Base-by-base conservation (phyloP, 2,888 invertebrate species). In the Seira musarum region DNA sequence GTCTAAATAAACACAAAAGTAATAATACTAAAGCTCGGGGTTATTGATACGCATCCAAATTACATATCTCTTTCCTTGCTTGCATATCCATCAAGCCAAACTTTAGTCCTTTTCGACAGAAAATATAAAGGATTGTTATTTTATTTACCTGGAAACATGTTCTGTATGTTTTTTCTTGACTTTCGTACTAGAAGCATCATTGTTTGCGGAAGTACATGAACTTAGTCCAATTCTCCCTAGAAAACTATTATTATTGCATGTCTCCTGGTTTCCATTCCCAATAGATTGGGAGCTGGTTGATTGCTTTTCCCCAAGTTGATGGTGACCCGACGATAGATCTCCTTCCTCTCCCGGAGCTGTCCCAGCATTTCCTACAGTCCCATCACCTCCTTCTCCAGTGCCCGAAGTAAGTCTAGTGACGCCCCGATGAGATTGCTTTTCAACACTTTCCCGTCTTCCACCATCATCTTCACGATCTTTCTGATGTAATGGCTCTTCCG, bases 401-500 rank as follows among this genome's bases (percentile, higher is more conserved):
- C 74, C 35, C 2, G 78, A 74, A n/a, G 76, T 21, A 1, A 76
- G 69, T 22, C 69, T 68, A 10, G 65, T 30, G 2, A 69, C 40
- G n/a, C 73, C 13, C 19, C 65, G 57, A 22, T 75, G 66, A 10
- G 71, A 71, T 53, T 70, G 71, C 35, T 63, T 75, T 8, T 71
- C 70, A 1, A 15, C 66, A 24, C 57, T 69, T 25, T 78, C 70
- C 8, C 67, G 61, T 24, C 71, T 66, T 65, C 80, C 71, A 64
- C 64, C 68, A 19, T 74, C 71, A 30, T 79, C 76, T 8, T 74
- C 83, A 21, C 82, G 60, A 64, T 72, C 81, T n/a, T 81, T 80
- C 53, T 76, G 75, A 35, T 79, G 80, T 15, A 84, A 46, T 15
- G 82, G 82, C 53, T 82, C 84, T 46, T 82, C 84, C 17, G 70